Percentiles rank a stretch among this genome's conserved stretches.
Evolutionary conservation across 2,113 vertebrate species (phyloP).

Genomic region (Elephas maximus): DNA sequence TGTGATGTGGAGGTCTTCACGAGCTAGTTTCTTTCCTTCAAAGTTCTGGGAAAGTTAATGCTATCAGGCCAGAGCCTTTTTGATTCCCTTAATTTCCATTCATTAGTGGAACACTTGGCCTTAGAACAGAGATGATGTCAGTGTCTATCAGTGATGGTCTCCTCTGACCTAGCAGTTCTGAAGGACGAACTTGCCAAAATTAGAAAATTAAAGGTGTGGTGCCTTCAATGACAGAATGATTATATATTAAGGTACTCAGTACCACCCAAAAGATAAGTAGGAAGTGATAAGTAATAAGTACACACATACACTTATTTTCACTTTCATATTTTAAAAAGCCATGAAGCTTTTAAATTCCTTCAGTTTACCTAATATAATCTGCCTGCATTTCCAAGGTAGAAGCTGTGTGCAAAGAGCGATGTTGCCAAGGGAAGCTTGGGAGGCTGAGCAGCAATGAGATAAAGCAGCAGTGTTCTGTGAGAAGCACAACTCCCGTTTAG

Average conservation of each 20-base stretch:
- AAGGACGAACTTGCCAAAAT: constrained; percentile 22
- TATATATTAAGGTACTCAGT: neutral
- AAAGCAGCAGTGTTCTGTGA: neutral
- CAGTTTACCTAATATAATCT: neutral
- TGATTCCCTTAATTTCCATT: constrained; percentile 9
- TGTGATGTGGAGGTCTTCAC: neutral
- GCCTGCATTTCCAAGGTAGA: neutral
- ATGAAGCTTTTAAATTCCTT: neutral
- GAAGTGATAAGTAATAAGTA: neutral
- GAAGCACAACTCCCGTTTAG: neutral
- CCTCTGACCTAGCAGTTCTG: constrained; percentile 16
- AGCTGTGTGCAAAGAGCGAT: neutral
- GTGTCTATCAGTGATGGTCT: neutral
- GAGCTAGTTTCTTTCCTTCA: constrained; percentile 38
- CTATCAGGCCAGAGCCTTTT: neutral
- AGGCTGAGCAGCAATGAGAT: neutral
- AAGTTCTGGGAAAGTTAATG: constrained; percentile 6
- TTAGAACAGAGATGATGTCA: constrained; percentile 53
- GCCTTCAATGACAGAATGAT: neutral
- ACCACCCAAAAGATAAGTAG: neutral
- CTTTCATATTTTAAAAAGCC: neutral
- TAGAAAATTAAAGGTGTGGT: constrained; percentile 41
- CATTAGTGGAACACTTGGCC: neutral
- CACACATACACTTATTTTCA: neutral
- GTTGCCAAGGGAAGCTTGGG: neutral